Conservation (phyloP, 1,140 invertebrate species). For the Drosophila nikananu region DNA sequence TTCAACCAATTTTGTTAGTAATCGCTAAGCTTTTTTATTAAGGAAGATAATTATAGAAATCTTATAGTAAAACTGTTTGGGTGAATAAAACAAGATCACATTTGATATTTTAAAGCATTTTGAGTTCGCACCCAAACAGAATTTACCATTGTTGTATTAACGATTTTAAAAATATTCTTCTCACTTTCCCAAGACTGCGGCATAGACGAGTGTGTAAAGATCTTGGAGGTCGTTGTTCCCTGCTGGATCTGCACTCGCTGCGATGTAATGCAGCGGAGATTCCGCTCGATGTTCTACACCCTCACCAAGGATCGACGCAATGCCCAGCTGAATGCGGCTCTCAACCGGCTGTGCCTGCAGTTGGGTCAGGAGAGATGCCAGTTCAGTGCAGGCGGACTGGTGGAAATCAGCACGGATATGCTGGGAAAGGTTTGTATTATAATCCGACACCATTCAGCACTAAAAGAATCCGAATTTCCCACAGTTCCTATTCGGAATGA, state of each 20-base stretch:
- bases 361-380: conserved; percentile 56
- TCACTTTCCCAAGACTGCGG: conserved; percentile 38
- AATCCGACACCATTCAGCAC: rapidly evolving
- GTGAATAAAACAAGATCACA: too few species aligned
- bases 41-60: too few species aligned
- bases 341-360: conserved; percentile 37
- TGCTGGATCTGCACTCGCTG: conserved; percentile 57
- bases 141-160: neutral
- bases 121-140: neutral
- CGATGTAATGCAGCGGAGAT: conserved; percentile 34
- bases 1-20: conserved; percentile 27
- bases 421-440: conserved; percentile 48
- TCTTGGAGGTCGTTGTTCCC: conserved; percentile 43
- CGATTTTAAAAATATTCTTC: too few species aligned
- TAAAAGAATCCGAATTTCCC: too few species aligned
- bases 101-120: neutral
- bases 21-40: neutral
- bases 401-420: conserved; percentile 55
- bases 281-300: conserved; percentile 38
- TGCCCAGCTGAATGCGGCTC: conserved; percentile 39
- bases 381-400: conserved; percentile 60
- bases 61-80: too few species aligned
- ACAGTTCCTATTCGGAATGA: conserved; percentile 62
- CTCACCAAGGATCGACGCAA: conserved; percentile 45
- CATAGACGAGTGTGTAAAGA: conserved; percentile 41